Percentiles rank a stretch among this genome's conserved stretches.
Evolutionary conservation across 2,113 vertebrate genomes (phyloP).

Genomic region (Prochilodus magdalenae): DNA sequence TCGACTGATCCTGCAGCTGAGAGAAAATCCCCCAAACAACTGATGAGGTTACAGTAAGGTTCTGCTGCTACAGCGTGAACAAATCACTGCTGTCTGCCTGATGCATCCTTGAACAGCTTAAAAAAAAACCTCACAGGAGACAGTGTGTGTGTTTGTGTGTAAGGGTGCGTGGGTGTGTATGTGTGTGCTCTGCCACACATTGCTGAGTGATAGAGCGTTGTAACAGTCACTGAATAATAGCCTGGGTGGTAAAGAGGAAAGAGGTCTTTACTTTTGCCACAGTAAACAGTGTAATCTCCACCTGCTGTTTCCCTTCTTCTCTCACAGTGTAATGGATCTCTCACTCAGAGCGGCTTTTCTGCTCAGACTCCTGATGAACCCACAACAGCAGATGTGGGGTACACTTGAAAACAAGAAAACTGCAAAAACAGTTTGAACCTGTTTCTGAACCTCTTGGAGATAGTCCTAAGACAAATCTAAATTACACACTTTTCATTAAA

Average conservation of each 20-base stretch:
- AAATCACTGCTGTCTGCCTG: background rate
- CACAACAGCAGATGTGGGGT: background rate
- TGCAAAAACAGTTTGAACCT: background rate
- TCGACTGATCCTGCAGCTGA: background rate
- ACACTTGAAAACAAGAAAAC: background rate
- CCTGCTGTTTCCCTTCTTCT: constrained; percentile 20
- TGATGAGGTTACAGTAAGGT: background rate
- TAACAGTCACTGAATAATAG: constrained; percentile 51
- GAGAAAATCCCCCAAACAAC: background rate
- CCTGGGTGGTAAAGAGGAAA: constrained; percentile 35
- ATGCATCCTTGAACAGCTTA: background rate
- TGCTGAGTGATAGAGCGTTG: constrained; percentile 45
- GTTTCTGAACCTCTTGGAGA: too few species aligned
- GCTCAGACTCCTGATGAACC: constrained; percentile 1
- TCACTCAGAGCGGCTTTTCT: constrained; percentile 17
- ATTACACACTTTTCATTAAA: too few species aligned
- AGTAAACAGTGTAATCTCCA: constrained; percentile 52
- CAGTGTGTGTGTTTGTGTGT: background rate
- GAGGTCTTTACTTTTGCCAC: constrained; percentile 36
- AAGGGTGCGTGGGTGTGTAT: constrained; percentile 11
- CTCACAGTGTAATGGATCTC: constrained; percentile 34
- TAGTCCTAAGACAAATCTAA: too few species aligned
- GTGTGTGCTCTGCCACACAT: constrained; percentile 13
- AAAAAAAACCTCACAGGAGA: constrained; percentile 1
- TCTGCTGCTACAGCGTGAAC: background rate